These are phyloP conservation scores for Paratilapia polleni DNA, from an alignment of 2,113 vertebrate species.

Conservation along the genomic window DNA sequence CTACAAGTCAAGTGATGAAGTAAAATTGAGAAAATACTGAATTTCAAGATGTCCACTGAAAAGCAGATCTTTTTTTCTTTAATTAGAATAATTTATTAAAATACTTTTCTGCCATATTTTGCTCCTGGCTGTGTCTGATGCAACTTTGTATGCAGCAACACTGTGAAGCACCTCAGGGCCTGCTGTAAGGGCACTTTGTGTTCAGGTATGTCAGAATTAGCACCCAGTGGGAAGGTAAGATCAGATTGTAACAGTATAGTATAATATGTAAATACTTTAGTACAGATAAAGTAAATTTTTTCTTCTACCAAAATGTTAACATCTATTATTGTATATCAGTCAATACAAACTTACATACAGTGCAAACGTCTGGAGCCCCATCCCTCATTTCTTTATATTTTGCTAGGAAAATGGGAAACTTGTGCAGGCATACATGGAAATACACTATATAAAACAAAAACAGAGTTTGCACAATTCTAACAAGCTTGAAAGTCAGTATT, in stretches of 20 bases:
- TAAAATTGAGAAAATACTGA: neutral
- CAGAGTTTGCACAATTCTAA: too few species aligned
- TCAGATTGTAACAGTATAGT: neutral
- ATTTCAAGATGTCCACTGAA: neutral
- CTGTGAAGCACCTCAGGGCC: neutral
- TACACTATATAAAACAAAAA: too few species aligned
- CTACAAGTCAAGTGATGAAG: neutral
- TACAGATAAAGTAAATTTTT: neutral
- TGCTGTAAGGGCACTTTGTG: slow-evolving; percentile 4
- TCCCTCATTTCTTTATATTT: too few species aligned
- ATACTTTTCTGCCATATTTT: neutral
- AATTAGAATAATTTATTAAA: neutral
- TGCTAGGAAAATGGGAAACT: too few species aligned
- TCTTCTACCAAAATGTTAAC: neutral
- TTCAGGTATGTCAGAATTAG: slow-evolving; percentile 8
- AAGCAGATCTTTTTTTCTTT: neutral
- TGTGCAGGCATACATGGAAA: too few species aligned
- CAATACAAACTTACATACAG: too few species aligned
- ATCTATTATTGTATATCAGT: too few species aligned
- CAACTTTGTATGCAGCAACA: slow-evolving; percentile 1
- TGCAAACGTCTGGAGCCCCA: too few species aligned
- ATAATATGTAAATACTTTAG: neutral
- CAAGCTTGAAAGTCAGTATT: too few species aligned
- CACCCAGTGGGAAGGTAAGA: neutral
- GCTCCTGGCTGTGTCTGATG: slow-evolving; percentile 4